Evolutionary conservation across 1,140 invertebrate genomes (phyloP), one percentile per base, ranked within the genome.

Genomic region (Scylla paramamosain): DNA sequence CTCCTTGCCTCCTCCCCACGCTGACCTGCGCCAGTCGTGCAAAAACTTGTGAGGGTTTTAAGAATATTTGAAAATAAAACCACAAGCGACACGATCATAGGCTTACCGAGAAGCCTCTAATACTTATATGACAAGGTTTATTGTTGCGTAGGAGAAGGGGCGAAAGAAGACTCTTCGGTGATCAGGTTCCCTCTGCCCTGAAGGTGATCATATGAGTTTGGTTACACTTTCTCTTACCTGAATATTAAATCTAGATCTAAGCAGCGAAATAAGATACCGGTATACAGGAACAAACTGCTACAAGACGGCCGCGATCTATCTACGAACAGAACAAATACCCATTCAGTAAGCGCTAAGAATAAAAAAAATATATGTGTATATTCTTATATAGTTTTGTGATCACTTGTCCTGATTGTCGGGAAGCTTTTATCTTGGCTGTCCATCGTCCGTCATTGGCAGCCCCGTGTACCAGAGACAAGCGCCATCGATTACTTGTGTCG

Each of bases 401-500:
- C 67, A n/a, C 67, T 20, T 77, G 67, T n/a, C n/a, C 25, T n/a
- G 67, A n/a, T 25, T n/a, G 67, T 77, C 67, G 67, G 67, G 67
- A 25, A n/a, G 67, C 67, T 77, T n/a, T 77, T 77, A 77, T n/a
- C 20, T 77, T n/a, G 67, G 6, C 20, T 77, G 67, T n/a, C 6
- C 67, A 25, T 20, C 67, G 67, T 77, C 67, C 67, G 67, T 77
- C 67, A 77, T 77, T n/a, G 67, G 6, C 20, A 25, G 6, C 20
- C 6, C 20, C n/a, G 6, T 77, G 67, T 77, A 77, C 20, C 67
- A n/a, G 67, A 77, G 67, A 77, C 67, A 77, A 77, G 67, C 67
- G 67, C 67, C 67, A 77, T 77, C 67, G 67, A 77, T 77, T 77
- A 77, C 67, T n/a, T n/a, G 67, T 77, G 67, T 77, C 67, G 67